Conservation (phyloP, 2,888 invertebrate genomes). For the Tenthredo amoena region DNA sequence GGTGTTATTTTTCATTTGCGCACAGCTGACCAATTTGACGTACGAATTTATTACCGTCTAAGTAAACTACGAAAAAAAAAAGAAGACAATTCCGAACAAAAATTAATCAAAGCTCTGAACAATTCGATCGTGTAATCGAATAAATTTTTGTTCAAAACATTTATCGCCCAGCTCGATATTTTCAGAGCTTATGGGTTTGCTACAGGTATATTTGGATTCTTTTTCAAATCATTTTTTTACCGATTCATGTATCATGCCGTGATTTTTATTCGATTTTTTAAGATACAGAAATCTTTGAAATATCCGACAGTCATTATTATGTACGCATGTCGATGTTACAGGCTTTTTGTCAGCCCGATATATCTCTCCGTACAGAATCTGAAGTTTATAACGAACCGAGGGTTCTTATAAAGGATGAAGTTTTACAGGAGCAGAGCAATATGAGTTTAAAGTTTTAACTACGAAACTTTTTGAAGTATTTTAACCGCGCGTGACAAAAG, state of each 20-base stretch:
- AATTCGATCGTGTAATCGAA: not conserved
- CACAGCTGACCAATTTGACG: conserved; percentile 48
- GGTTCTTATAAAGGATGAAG: not conserved
- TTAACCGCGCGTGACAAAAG: conserved; percentile 22
- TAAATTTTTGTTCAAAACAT: not conserved
- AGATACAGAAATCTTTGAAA: not conserved
- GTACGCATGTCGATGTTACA: not conserved
- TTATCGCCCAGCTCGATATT: not conserved
- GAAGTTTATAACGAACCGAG: conserved; percentile 10
- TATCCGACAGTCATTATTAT: not conserved
- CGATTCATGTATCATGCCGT: not conserved
- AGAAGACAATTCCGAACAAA: not conserved
- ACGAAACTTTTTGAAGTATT: conserved; percentile 44
- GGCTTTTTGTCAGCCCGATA: not conserved
- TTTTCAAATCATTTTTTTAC: not conserved
- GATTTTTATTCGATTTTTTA: not conserved
- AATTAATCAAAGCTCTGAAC: conserved; percentile 2
- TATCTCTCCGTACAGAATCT: not conserved
- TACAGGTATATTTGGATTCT: not conserved
- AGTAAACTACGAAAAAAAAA: conserved; percentile 4
- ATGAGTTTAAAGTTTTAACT: conserved; percentile 43
- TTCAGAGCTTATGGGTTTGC: conserved; percentile 5
- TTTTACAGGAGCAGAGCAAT: conserved; percentile 23
- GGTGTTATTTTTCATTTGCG: conserved; percentile 11
- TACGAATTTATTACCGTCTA: conserved; percentile 45